phyloP scores from a whole-genome alignment of 2,797 vertebrate genomes.

The Nyctibius grandis region DNA sequence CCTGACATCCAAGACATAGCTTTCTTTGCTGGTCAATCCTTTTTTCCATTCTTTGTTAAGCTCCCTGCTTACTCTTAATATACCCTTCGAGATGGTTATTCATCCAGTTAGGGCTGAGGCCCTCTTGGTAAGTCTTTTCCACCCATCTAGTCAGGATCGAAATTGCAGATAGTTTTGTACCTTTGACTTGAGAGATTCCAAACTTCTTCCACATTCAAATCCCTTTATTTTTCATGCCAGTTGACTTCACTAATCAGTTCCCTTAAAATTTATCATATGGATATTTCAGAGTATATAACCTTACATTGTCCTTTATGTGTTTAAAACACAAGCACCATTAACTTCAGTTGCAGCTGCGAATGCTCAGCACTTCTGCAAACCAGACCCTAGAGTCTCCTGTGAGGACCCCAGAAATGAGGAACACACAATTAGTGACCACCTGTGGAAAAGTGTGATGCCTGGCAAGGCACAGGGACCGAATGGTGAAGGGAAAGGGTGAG shows the following conservation, averaged over 20 bases:
- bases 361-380: slow-evolving; percentile 31
- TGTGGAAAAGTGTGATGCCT: slow-evolving; percentile 58
- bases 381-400: slow-evolving; percentile 8
- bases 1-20: background rate
- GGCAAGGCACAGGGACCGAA: background rate
- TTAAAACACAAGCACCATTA: slow-evolving; percentile 24
- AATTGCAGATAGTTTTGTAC: background rate
- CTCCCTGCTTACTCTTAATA: slow-evolving; percentile 39
- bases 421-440: slow-evolving; percentile 34
- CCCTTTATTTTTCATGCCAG: slow-evolving; percentile 6
- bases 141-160: background rate
- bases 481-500: background rate
- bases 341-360: slow-evolving; percentile 53
- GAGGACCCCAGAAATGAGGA: slow-evolving; percentile 32
- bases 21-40: background rate
- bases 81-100: background rate
- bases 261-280: background rate
- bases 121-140: slow-evolving; percentile 14
- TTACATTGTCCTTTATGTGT: slow-evolving; percentile 9
- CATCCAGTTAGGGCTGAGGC: background rate
- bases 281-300: slow-evolving; percentile 10
- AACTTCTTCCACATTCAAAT: slow-evolving; percentile 14
- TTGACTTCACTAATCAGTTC: slow-evolving; percentile 17
- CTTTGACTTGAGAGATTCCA: slow-evolving; percentile 23
- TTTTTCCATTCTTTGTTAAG: slow-evolving; percentile 42